phyloP scores from a whole-genome alignment of 2,888 invertebrate genomes.

The Ophion costatus region DNA sequence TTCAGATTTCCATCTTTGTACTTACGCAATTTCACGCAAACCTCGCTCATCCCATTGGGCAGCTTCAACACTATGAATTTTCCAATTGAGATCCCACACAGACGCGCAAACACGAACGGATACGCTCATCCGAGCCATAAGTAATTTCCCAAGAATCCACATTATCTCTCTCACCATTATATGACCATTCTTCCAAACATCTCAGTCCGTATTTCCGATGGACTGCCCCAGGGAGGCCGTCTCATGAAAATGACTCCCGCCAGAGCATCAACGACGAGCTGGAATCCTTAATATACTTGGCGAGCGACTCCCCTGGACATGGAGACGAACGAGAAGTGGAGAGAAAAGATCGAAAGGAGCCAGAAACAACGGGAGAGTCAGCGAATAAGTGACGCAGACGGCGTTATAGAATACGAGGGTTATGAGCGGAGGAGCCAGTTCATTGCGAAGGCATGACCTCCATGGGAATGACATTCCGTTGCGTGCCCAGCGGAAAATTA shows the following conservation, averaged over 20 bases:
- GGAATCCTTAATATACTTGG: slow-evolving; percentile 81
- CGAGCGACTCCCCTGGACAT: slow-evolving; percentile 65
- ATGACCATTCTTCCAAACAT: slow-evolving; percentile 34
- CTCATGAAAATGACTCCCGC: neutral
- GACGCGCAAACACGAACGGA: neutral
- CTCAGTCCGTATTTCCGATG: slow-evolving; percentile 26
- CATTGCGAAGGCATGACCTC: slow-evolving; percentile 7
- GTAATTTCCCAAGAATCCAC: slow-evolving; percentile 32
- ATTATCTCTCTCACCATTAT: slow-evolving; percentile 12
- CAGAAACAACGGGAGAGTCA: slow-evolving; percentile 11
- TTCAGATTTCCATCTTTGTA: slow-evolving; percentile 32
- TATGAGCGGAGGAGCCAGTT: slow-evolving; percentile 52
- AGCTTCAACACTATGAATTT: slow-evolving; percentile 55
- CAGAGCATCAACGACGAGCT: slow-evolving; percentile 54
- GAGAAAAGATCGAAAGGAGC: slow-evolving; percentile 7
- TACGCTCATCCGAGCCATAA: slow-evolving; percentile 22
- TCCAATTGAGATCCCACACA: neutral
- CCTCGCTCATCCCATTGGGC: slow-evolving; percentile 47
- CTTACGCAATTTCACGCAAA: slow-evolving; percentile 45
- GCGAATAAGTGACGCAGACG: slow-evolving; percentile 18
- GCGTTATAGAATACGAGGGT: slow-evolving; percentile 22
- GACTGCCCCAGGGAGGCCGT: slow-evolving; percentile 21
- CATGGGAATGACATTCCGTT: slow-evolving; percentile 67
- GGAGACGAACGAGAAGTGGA: slow-evolving; percentile 64
- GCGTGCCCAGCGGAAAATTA: slow-evolving; percentile 64